phyloP scores from a whole-genome alignment of 2,113 vertebrate species.

The Centropus bengalensis region DNA sequence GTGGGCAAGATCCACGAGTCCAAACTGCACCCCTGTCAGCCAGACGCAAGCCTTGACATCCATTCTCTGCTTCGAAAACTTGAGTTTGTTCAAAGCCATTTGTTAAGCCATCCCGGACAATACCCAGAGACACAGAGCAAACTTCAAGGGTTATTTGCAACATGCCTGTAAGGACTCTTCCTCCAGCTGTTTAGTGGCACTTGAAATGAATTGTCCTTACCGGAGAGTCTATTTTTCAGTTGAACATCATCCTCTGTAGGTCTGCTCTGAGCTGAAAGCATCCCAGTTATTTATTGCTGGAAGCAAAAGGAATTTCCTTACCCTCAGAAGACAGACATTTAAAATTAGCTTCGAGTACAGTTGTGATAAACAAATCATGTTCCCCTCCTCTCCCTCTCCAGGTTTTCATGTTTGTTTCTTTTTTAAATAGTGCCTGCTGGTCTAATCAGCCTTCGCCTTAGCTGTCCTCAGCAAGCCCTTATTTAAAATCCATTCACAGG shows the following conservation, averaged over 20 bases:
- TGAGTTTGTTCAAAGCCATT: background rate
- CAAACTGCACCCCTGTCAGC: background rate
- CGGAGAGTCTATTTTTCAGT: background rate
- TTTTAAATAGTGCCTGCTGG: background rate
- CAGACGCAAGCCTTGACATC: background rate
- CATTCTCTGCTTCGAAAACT: background rate
- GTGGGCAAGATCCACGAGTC: background rate
- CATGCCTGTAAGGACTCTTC: background rate
- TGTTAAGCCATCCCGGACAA: background rate
- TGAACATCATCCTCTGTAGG: background rate
- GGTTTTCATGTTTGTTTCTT: background rate
- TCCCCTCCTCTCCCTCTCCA: background rate
- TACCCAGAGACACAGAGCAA: background rate
- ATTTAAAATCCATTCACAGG: background rate
- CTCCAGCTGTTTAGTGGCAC: slow-evolving; percentile 5
- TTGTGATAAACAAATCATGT: slow-evolving; percentile 47
- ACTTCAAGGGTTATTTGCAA: slow-evolving; percentile 42
- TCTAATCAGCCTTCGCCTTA: background rate
- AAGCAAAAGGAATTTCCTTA: slow-evolving; percentile 57
- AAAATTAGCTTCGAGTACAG: slow-evolving; percentile 46
- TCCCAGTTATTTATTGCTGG: slow-evolving; percentile 52
- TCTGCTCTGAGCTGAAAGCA: slow-evolving; percentile 52
- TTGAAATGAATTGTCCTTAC: background rate
- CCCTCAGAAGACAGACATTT: slow-evolving; percentile 25
- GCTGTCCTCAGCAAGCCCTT: background rate